Evolutionary conservation across 1,140 invertebrate genomes (phyloP), one percentile per base, ranked within the genome.

Genomic region (Drosophila nebulosa): DNA sequence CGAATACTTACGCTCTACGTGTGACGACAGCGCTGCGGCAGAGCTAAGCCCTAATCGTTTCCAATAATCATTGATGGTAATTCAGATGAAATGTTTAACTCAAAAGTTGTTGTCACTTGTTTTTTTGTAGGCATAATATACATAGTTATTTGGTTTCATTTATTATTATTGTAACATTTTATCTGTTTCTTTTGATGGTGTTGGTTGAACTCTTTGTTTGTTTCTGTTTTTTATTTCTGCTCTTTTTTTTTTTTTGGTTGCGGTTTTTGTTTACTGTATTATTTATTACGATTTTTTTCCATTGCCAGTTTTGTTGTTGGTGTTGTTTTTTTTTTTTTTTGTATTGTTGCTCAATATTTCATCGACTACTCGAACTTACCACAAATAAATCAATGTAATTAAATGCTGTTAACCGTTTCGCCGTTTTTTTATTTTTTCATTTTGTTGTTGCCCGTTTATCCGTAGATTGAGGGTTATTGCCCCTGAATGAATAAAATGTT

Each of bases 321-420:
- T n/a, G n/a, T n/a, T n/a, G n/a, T n/a, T n/a, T n/a, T n/a, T n/a
- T n/a, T n/a, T n/a, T n/a, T n/a, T n/a, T n/a, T n/a, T n/a, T n/a
- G n/a, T n/a, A n/a, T n/a, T 60, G 16, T 16, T 12, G 39, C 14
- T 18, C 39, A 58, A 30, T 42, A 58, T 64, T 69, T 66, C 46
- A 53, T 53, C 51, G 50, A 42, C 18, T 27, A 55, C 21, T 70
- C 57, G 52, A 21, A 56, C 59, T 70, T 58, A 61, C 58, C 55
- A 63, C 46, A 81, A 60, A 81, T 81, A 78, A 81, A 81, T 81
- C 78, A 81, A 81, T 81, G 71, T 81, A 81, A 81, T 81, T 81
- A 81, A 81, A 81, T 69, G 69, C 55, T 69, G 62, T 81, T 81
- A 64, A 75, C 57, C 35, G 21, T 39, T 30, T 18, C 53, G 21